Evolutionary conservation across 64 coral and sea anemone species (phyloP), one percentile per base, ranked within the genome.

Genomic region (Platygyra sinensis): DNA sequence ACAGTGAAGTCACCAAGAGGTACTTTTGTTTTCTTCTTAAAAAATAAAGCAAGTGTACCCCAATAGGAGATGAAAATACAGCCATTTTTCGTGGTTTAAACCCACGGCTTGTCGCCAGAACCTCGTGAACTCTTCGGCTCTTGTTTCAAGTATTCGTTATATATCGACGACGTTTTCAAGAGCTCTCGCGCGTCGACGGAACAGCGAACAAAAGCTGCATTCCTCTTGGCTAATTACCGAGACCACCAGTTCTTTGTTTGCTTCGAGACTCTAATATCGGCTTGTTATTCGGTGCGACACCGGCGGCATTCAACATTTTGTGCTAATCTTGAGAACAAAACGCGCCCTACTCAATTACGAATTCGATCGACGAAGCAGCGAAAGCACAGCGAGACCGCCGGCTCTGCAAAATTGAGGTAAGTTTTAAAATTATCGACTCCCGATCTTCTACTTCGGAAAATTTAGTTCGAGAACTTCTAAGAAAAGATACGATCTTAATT

Each of bases 301-400:
- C 1, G 42, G 42, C 42, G 42, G 30, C 80, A 39, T 65, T 83
- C 62, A 71, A 85, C 33, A 85, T 50, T 71, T 71, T 31, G 81
- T 72, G 81, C 60, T 85, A 85, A 85, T 85, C 81, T 71, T 7
- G 32, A 13, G 39, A 85, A 72, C 81, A 72, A 85, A 83, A 85
- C 71, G 62, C 69, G 4, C 39, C 11, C 63, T 16, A 28, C 67
- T 52, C 32, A 85, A 85, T 83, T 42, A 42, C 8, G 10, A 46
- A 31, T 67, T 65, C 29, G 22, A 69, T 69, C 22, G 65, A 69
- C 22, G n/a, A 1, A 69, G 22, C 22, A 69, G 42, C 6, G 42
- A 46, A 27, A 10, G 22, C 22, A 69, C 65, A 69, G 10, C 65
- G 65, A 27, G 24, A 65, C 62, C 42, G 54, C 54, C n/a, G n/a